A percentile compares a stretch with the other conserved stretches of the same genome.
These are phyloP conservation scores for Tachysurus fulvidraco DNA, from an alignment of 2,113 vertebrate genomes.

Conservation along the genomic window DNA sequence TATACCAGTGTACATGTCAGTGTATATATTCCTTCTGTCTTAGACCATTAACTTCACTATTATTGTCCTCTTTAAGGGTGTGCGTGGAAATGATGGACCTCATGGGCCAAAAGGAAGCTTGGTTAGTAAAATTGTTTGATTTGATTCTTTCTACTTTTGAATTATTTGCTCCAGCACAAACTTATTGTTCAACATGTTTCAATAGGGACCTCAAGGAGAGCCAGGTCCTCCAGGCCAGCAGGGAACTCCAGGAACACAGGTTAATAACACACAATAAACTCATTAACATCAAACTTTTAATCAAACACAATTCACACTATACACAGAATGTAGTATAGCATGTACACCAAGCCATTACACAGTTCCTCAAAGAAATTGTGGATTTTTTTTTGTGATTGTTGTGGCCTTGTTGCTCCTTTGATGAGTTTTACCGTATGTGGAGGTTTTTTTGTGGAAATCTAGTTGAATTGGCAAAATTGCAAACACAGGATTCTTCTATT, in stretches of 20 bases:
- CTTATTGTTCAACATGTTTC: slow-evolving; percentile 7
- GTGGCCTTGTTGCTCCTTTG: too few species aligned
- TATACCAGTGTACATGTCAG: too few species aligned
- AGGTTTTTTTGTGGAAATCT: too few species aligned
- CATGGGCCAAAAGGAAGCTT: slow-evolving; percentile 78
- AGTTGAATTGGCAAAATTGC: too few species aligned
- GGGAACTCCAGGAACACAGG: slow-evolving; percentile 75
- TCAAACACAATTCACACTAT: background rate
- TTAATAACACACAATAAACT: slow-evolving; percentile 36
- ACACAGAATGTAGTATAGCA: too few species aligned
- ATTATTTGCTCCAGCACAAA: background rate
- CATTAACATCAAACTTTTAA: background rate
- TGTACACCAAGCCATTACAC: too few species aligned
- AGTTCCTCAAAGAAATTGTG: too few species aligned
- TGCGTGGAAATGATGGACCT: slow-evolving; percentile 77
- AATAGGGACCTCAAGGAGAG: slow-evolving; percentile 78
- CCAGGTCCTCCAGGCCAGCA: slow-evolving; percentile 79
- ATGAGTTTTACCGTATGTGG: too few species aligned
- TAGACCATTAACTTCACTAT: background rate
- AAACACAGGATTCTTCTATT: too few species aligned
- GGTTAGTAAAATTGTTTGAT: slow-evolving; percentile 63
- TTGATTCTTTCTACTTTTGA: background rate
- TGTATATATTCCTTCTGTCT: background rate
- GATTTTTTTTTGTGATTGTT: too few species aligned
- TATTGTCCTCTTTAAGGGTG: slow-evolving; percentile 64